phyloP scores from a whole-genome alignment of 2,113 vertebrate species.

The Datnioides undecimradiatus region DNA sequence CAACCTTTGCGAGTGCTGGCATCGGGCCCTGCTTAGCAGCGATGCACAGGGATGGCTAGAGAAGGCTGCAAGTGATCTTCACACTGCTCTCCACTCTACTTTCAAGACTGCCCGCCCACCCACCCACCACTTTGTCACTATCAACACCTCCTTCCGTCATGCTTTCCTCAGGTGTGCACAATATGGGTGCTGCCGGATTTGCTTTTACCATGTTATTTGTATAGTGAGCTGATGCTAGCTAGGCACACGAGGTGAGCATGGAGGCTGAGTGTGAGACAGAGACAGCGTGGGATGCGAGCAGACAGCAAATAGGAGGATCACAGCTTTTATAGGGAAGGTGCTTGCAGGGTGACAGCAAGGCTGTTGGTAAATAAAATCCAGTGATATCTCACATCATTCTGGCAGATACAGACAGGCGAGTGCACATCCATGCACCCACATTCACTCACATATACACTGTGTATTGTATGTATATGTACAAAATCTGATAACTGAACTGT shows the following conservation, averaged over 20 bases:
- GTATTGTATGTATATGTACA: not conserved
- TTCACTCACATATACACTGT: constrained; percentile 15
- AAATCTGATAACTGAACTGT: not conserved
- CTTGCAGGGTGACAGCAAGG: constrained; percentile 38
- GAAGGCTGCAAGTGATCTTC: constrained; percentile 65
- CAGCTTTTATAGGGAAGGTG: constrained; percentile 17
- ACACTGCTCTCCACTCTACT: constrained; percentile 59
- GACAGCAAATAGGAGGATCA: constrained; percentile 49
- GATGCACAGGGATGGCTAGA: constrained; percentile 51
- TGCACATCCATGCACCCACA: constrained; percentile 8
- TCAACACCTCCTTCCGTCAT: constrained; percentile 48
- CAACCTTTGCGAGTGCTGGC: constrained; percentile 69
- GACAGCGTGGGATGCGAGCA: constrained; percentile 38
- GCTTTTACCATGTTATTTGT: constrained; percentile 7
- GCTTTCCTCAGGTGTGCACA: constrained; percentile 25
- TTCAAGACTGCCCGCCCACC: too few species aligned
- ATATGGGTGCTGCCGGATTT: constrained; percentile 27
- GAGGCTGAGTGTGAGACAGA: constrained; percentile 37
- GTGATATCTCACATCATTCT: constrained; percentile 21
- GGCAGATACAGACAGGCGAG: constrained; percentile 15
- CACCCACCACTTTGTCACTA: constrained; percentile 47
- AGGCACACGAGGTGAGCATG: constrained; percentile 15
- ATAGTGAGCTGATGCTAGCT: constrained; percentile 28
- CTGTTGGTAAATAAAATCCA: constrained; percentile 55
- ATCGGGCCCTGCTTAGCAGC: constrained; percentile 62